Base-by-base conservation (phyloP, 2,888 invertebrate genomes). In the Xestia ashworthii region DNA sequence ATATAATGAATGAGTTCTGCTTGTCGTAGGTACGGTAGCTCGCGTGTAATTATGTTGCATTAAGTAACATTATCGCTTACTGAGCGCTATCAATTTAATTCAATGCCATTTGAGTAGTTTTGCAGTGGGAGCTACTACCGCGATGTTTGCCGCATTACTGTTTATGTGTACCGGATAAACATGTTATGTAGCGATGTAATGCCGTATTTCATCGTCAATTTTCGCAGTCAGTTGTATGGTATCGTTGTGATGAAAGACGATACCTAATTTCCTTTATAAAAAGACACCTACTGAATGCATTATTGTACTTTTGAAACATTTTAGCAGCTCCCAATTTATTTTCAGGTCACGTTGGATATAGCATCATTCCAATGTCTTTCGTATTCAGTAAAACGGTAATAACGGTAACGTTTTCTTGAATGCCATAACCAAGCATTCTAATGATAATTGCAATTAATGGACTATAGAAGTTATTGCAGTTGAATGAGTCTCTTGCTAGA, bases 51-150 rank as follows among this genome's bases (percentile, higher is more conserved):
- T 95, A 94, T 84, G 90, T 86, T 87, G 87, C 91, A 93, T 94
- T 94, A 93, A 89, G 83, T 84, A 83, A 90, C 85, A 95, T 94
- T 95, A 95, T 91, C 92, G 91, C 89, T 88, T 91, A 91, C 86
- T 83, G 76, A 81, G 80, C 82, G 89, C 92, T 91, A 94, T 94
- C 93, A 93, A 93, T 94, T 93, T 93, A 93, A 94, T 92, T 93
- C 93, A 93, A 93, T 94, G 93, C 90, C 91, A 90, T 94, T 93
- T 93, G 92, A 91, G 90, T 90, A 92, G 91, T 92, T 92, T 90
- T 90, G 90, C 90, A 83, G 85, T 75, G 74, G 87, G 84, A 71
- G 91, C 91, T 90, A 84, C 90, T 90, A 84, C 89, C 76, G 85
- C 90, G 72, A 80, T 86, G 79, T 86, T 87, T 82, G 76, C 82